Percentiles rank a stretch among this genome's conserved stretches.
Evolutionary conservation across 1,140 invertebrate species (phyloP).

Genomic region (Neodiprion virginianus): DNA sequence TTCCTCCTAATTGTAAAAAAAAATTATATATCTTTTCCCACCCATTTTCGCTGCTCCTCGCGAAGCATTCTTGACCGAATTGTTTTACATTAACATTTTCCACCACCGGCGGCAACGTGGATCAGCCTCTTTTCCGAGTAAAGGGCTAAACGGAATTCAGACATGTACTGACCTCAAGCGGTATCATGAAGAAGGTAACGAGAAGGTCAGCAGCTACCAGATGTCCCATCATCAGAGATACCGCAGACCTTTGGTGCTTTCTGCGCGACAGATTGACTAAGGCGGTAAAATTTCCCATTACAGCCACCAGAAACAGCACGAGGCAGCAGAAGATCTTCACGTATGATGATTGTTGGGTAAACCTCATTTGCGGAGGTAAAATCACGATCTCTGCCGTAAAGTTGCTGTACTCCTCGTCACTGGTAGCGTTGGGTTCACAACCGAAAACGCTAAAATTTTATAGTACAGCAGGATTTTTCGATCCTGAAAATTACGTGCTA

Average conservation of each 20-base stretch:
- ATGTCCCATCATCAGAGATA: slow-evolving; percentile 76
- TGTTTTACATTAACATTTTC: no score
- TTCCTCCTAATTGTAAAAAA: no score
- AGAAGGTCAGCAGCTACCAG: slow-evolving; percentile 76
- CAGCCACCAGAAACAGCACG: slow-evolving; percentile 68
- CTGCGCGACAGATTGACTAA: slow-evolving; percentile 74
- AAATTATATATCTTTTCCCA: no score
- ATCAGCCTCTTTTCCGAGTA: no score
- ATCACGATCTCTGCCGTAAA: slow-evolving; percentile 17
- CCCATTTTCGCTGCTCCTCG: no score
- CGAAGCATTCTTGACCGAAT: no score
- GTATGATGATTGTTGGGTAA: slow-evolving; percentile 31
- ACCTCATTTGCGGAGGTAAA: slow-evolving; percentile 26
- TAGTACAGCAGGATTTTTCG: no score
- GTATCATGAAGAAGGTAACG: slow-evolving; percentile 78
- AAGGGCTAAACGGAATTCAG: background rate
- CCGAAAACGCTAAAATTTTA: no score
- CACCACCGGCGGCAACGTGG: no score
- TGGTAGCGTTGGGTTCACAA: no score
- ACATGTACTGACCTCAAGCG: slow-evolving; percentile 67
- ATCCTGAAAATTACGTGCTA: no score
- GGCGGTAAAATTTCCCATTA: slow-evolving; percentile 74
- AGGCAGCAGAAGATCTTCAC: slow-evolving; percentile 67
- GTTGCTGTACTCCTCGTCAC: background rate
- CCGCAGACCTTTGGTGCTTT: slow-evolving; percentile 69